Base-by-base conservation (phyloP, 2,113 vertebrate species). In the Phalacrocorax pelagicus region DNA sequence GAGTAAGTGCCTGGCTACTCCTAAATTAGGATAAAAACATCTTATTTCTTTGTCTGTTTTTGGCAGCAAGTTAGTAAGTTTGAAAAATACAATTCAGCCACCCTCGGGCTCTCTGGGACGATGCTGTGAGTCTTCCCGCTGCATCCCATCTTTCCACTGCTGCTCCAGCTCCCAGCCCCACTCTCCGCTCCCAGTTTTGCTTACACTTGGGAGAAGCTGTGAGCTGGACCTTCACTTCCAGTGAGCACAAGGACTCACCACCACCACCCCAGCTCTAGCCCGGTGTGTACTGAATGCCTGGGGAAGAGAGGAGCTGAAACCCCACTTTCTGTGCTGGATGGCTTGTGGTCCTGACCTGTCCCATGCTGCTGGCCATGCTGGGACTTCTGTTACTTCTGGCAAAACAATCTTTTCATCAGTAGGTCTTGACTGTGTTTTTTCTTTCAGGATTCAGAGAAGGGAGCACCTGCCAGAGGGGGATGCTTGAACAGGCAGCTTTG, bases 381-480 rank as follows among this genome's bases (percentile, higher is more conserved):
- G 17, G 24, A 44, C 57, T 85, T 34, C 51, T 77, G 34, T n/a
- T 30, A 66, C 65, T 59, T 44, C 27, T 61, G 46, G 22, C n/a
- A 40, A 85, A 92, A 44, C 22, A 18, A 15, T 46, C 20, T 36
- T 91, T 63, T 63, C 49, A 42, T 29, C 1, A 1, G 3, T 38
- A 65, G 26, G 26, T 59, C 57, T 44, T 58, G 55, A 16, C 27
- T 54, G 26, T 51, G 47, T 1, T n/a, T 92, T 66, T 61, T 71
- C 38, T 55, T 61, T 10, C 52, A 62, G 47, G 54, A 61, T 81
- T 81, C 3, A 1, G 22, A 38, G 36, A 51, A 27, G 27, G 19
- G 19, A 72, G 30, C 8, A 14, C 0, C 3, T 38, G 46, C 3
- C 1, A 0, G 52, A 72, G 34, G 15, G 12, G 9, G 5, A 19